Percentiles rank a stretch among this genome's conserved stretches.
Conservation (phyloP, 2,797 vertebrate genomes). For the Bradypodion ventrale region DNA sequence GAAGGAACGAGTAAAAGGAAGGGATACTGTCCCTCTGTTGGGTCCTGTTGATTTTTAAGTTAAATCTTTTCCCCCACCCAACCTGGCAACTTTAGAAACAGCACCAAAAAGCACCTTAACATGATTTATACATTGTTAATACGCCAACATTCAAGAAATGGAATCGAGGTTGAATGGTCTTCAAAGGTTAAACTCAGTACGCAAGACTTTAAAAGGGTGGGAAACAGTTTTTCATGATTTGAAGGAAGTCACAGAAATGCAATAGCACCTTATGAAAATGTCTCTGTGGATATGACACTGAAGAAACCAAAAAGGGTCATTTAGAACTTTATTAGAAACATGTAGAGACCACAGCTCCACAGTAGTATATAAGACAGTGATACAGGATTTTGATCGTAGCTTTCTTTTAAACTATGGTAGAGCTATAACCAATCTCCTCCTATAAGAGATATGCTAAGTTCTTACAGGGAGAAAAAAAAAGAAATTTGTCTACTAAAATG, state of each 20-base stretch:
- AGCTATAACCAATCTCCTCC: conserved; percentile 2
- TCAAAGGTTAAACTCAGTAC: conserved; percentile 56
- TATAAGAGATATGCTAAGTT: conserved; percentile 25
- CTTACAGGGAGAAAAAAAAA: background rate
- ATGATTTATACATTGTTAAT: conserved; percentile 70
- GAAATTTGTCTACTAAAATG: background rate
- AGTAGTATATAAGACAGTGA: conserved; percentile 35
- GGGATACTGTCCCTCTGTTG: conserved; percentile 60
- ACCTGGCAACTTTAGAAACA: conserved; percentile 75
- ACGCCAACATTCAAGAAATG: conserved; percentile 77
- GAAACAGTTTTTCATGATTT: conserved; percentile 12
- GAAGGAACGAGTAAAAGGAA: conserved; percentile 68
- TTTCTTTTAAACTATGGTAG: conserved; percentile 5
- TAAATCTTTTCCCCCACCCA: conserved; percentile 34
- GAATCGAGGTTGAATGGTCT: conserved; percentile 73
- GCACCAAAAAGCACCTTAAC: conserved; percentile 81
- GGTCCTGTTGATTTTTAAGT: conserved; percentile 55
- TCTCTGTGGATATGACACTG: conserved; percentile 44
- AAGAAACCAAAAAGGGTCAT: conserved; percentile 56
- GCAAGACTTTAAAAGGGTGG: conserved; percentile 55
- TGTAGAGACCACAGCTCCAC: conserved; percentile 53
- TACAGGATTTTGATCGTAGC: conserved; percentile 10
- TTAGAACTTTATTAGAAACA: conserved; percentile 37
- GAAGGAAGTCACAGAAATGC: conserved; percentile 53
- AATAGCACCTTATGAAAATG: conserved; percentile 61